Percentiles rank a stretch among this genome's conserved stretches.
These are phyloP conservation scores for Calcarius lapponicus DNA, from an alignment of 2,797 vertebrate genomes.

Conservation along the genomic window DNA sequence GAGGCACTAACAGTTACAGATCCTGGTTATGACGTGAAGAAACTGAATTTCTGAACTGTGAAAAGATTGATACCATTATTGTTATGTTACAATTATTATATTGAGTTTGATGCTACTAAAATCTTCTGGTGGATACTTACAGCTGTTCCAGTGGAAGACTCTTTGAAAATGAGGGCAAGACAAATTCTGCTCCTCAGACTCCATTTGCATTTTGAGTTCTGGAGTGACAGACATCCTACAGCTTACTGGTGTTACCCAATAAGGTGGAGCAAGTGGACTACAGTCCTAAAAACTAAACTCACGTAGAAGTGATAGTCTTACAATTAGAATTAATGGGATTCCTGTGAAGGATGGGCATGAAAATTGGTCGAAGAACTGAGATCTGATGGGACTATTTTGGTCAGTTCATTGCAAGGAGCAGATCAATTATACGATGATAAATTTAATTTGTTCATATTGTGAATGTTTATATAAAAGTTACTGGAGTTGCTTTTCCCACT, in stretches of 20 bases:
- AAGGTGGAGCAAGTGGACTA: not conserved
- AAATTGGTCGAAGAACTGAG: not conserved
- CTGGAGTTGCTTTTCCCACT: not conserved
- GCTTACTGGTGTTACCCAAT: not conserved
- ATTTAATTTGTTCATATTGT: not conserved
- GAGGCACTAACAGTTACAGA: not conserved
- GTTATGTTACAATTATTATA: not conserved
- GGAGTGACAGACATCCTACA: not conserved
- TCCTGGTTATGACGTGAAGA: not conserved
- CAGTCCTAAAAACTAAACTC: not conserved
- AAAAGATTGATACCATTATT: not conserved
- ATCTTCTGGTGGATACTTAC: not conserved
- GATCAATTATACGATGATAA: not conserved
- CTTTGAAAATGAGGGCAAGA: not conserved
- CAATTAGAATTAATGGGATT: no score
- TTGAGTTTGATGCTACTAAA: not conserved
- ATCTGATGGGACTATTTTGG: not conserved
- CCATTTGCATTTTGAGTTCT: not conserved
- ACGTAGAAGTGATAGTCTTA: rapidly evolving
- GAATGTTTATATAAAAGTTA: not conserved
- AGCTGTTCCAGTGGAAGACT: not conserved
- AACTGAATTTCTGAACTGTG: not conserved
- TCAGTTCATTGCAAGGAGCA: not conserved
- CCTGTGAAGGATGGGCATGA: no score
- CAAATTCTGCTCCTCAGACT: not conserved